Percentiles rank a stretch among this genome's conserved stretches.
phyloP scores from a whole-genome alignment of 2,113 vertebrate species.

The Erythrocercus mccallii region DNA sequence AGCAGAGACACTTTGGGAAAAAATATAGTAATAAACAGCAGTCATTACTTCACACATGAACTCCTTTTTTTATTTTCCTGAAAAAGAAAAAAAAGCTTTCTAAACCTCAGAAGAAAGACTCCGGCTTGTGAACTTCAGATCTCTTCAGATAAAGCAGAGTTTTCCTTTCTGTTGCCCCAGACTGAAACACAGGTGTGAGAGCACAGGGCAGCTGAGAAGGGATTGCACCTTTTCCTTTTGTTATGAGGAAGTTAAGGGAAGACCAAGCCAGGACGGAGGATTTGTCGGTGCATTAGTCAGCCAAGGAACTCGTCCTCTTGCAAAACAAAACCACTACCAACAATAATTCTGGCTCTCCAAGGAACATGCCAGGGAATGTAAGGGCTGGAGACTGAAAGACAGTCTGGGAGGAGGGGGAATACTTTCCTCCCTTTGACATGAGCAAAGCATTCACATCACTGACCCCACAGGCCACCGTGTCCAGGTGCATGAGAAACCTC shows the following conservation, averaged over 20 bases:
- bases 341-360: constrained; percentile 7
- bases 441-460: background rate
- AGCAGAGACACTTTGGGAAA: background rate
- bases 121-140: background rate
- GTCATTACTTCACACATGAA: background rate
- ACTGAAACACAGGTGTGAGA: background rate
- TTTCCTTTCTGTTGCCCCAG: background rate
- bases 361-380: background rate
- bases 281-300: constrained; percentile 1
- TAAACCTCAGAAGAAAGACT: background rate
- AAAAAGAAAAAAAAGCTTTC: background rate
- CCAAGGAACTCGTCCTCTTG: constrained; percentile 1
- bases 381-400: background rate
- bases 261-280: constrained; percentile 9
- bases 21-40: background rate
- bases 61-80: background rate
- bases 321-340: constrained; percentile 44
- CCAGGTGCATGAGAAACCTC: background rate
- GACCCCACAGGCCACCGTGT: background rate
- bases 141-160: too few relatives aligned
- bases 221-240: background rate
- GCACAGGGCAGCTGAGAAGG: background rate
- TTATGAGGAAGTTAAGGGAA: background rate
- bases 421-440: background rate
- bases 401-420: background rate